Percentiles rank a stretch among this genome's conserved stretches.
Evolutionary conservation across 2,113 vertebrate genomes (phyloP).

Genomic region (Sterna hirundo): DNA sequence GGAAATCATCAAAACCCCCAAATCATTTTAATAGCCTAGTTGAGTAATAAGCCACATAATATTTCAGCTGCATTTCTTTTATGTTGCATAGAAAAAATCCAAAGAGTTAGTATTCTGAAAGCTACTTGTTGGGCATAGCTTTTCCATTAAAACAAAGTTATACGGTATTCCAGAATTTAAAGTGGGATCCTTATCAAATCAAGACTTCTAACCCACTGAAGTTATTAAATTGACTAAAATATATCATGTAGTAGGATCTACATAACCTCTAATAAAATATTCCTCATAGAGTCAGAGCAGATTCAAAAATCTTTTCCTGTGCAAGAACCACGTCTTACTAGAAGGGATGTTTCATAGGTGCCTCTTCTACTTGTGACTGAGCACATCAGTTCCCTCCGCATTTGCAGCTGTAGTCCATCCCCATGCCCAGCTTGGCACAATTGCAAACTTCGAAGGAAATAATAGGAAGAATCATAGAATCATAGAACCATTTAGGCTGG

Average conservation of each 20-base stretch:
- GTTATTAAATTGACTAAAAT: not conserved
- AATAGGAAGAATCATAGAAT: not conserved
- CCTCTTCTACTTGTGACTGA: not conserved
- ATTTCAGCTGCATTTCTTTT: constrained; percentile 28
- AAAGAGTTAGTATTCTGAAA: constrained; percentile 18
- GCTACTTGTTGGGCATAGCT: not conserved
- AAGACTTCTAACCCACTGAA: not conserved
- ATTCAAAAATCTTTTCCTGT: not conserved
- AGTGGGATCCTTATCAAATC: not conserved
- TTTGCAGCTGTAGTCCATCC: not conserved
- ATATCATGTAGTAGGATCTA: not conserved
- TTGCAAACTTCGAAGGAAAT: not conserved
- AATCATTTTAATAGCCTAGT: not conserved
- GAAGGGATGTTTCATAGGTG: not conserved
- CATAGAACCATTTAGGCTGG: no score
- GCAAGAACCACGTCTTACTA: not conserved
- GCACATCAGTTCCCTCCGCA: not conserved
- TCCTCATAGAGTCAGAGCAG: not conserved
- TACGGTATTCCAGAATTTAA: not conserved
- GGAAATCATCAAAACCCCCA: not conserved
- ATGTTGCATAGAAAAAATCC: not conserved
- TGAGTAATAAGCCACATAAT: not conserved
- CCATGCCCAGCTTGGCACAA: not conserved
- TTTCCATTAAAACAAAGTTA: constrained; percentile 1
- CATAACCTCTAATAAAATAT: not conserved